Conservation (phyloP, 1,140 invertebrate species). For the Aphaenogaster rudis region DNA sequence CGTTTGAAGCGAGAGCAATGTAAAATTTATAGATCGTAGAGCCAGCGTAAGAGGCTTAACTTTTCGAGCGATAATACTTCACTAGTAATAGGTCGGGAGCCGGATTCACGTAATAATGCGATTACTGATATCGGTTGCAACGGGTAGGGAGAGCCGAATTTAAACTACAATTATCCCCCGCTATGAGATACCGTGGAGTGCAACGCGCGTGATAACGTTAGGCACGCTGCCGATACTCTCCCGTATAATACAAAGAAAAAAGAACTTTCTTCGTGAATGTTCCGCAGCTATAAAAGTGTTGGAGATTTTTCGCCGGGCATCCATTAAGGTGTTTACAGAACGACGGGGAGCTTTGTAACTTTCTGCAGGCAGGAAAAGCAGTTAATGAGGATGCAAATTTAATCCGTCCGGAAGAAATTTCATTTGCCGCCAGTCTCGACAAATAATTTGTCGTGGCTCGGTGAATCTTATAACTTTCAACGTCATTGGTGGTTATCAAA, state of each 20-base stretch:
- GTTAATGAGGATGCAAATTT: slow-evolving; percentile 67
- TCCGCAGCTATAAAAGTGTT: slow-evolving; percentile 37
- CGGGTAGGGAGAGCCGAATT: slow-evolving; percentile 50
- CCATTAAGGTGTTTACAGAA: slow-evolving; percentile 63
- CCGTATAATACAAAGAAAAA: not conserved
- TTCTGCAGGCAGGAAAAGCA: slow-evolving; percentile 51
- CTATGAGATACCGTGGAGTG: slow-evolving; percentile 47
- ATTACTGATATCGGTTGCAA: slow-evolving; percentile 64
- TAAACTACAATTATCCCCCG: slow-evolving; percentile 60
- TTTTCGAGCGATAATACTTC: slow-evolving; percentile 64
- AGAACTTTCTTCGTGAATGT: not conserved
- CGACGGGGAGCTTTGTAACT: slow-evolving; percentile 52
- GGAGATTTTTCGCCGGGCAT: slow-evolving; percentile 45
- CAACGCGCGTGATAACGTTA: slow-evolving; percentile 41
- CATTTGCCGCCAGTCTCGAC: slow-evolving; percentile 59
- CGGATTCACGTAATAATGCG: slow-evolving; percentile 64
- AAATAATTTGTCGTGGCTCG: slow-evolving; percentile 63
- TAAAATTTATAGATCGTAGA: slow-evolving; percentile 66
- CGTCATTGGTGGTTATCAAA: slow-evolving; percentile 50
- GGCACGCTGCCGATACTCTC: not conserved
- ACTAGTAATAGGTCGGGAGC: slow-evolving; percentile 62
- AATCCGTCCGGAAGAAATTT: slow-evolving; percentile 62
- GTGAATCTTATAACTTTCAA: slow-evolving; percentile 60
- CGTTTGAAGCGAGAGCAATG: slow-evolving; percentile 55
- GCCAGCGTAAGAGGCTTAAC: slow-evolving; percentile 61